A percentile compares a stretch with the other conserved stretches of the same genome.
Conservation (phyloP, 2,888 invertebrate species). For the Andrena haemorrhoa region DNA sequence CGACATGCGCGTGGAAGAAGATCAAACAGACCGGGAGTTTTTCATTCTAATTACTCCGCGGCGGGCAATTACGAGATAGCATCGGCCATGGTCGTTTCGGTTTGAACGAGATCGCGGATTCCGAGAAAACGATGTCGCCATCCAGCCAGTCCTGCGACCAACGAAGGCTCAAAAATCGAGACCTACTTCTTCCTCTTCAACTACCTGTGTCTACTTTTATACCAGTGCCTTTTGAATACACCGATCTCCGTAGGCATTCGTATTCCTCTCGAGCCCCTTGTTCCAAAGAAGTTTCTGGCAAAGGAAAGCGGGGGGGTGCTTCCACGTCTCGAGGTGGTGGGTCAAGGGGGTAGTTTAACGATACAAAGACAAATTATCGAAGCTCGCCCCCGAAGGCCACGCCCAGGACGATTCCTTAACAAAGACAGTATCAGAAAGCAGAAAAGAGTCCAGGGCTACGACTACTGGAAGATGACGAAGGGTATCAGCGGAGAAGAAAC, state of each 20-base stretch:
- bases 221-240: too few relatives aligned
- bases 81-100: slow-evolving; percentile 55
- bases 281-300: too few relatives aligned
- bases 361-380: slow-evolving; percentile 47
- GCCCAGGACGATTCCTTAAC: slow-evolving; percentile 71
- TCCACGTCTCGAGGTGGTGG: neutral
- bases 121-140: slow-evolving; percentile 32
- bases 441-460: slow-evolving; percentile 45
- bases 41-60: slow-evolving; percentile 74
- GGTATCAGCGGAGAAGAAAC: slow-evolving; percentile 40
- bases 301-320: too few relatives aligned
- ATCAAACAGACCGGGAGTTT: slow-evolving; percentile 82
- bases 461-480: slow-evolving; percentile 66
- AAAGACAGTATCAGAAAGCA: slow-evolving; percentile 63
- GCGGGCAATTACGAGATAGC: slow-evolving; percentile 73
- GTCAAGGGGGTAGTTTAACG: slow-evolving; percentile 15
- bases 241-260: too few relatives aligned
- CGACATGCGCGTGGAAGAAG: slow-evolving; percentile 60
- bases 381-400: slow-evolving; percentile 56
- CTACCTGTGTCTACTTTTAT: too few relatives aligned
- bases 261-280: too few relatives aligned
- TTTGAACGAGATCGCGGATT: slow-evolving; percentile 42
- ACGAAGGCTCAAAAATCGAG: too few relatives aligned
- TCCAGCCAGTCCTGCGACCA: neutral
- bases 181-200: too few relatives aligned